Base-by-base conservation (phyloP, 1,140 invertebrate species). In the Rhynchophorus ferrugineus region DNA sequence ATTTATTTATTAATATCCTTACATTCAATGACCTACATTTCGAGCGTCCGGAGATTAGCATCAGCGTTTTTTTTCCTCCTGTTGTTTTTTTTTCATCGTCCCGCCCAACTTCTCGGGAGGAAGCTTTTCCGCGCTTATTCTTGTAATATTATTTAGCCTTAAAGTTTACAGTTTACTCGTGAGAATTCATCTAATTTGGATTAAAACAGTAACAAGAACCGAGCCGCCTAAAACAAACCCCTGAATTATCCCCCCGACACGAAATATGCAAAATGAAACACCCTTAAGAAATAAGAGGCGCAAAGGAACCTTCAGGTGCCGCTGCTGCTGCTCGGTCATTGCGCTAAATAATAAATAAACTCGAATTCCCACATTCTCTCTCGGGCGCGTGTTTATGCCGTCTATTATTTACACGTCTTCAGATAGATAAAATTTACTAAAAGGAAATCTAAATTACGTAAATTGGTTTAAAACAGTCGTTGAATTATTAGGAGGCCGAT, bases 391-490 rank as follows among this genome's bases (percentile, higher is more conserved):
- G 43, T 16, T 37, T 39, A 41, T 21, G 33, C 16, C 50, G 11
- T 53, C 36, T 44, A 53, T 53, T 53, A 53, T 53, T 53, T 46
- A 53, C 21, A 48, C 41, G 43, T 45, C 42, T 52, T 52, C 44
- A 54, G 45, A 54, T 54, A 54, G 51, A 54, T 47, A 54, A 54
- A 54, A 54, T 54, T 54, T 54, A 54, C 41, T 54, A 54, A 54
- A 54, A 54, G 49, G 49, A 45, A 52, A 52, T 52, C 49, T 52
- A 54, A 54, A 54, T 47, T 54, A 54, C 36, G 44, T 42, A 54
- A 54, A 54, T 54, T 54, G 51, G 44, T 54, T 54, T 54, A 54
- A 47, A 47, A 42, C 33, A 35, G 13, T 34, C n/a, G 29, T 13
- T 54, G 37, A 54, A 54, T 54, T 29, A 54, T 54, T 54, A 14